phyloP scores from a whole-genome alignment of 2,113 vertebrate species.

The Pandion haliaetus region DNA sequence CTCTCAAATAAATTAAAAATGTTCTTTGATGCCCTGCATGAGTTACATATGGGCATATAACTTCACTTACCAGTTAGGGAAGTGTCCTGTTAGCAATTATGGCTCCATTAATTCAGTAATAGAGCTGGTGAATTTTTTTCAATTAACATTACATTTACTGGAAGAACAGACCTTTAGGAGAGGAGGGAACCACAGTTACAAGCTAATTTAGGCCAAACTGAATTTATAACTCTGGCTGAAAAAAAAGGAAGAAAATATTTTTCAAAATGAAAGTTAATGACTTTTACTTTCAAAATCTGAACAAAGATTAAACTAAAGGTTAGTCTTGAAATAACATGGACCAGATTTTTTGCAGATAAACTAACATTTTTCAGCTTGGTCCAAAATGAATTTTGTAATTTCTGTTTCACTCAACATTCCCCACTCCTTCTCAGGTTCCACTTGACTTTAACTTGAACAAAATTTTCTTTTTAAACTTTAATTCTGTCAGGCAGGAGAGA shows the following conservation, averaged over 20 bases:
- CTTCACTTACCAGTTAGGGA: background rate
- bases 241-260: background rate
- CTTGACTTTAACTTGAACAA: background rate
- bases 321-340: background rate
- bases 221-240: background rate
- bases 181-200: background rate
- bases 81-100: background rate
- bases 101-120: background rate
- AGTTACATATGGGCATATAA: background rate
- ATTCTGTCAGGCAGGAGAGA: background rate
- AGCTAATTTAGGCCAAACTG: background rate
- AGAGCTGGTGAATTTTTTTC: background rate
- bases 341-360: background rate
- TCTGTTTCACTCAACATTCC: background rate
- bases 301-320: background rate
- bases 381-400: background rate
- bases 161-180: background rate
- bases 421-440: background rate
- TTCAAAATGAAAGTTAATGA: background rate
- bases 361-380: background rate
- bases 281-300: background rate
- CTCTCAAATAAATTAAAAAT: background rate
- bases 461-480: background rate
- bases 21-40: background rate
- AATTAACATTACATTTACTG: background rate